These are phyloP conservation scores for Cerceris rybyensis DNA, from an alignment of 2,888 invertebrate genomes.

Conservation along the genomic window DNA sequence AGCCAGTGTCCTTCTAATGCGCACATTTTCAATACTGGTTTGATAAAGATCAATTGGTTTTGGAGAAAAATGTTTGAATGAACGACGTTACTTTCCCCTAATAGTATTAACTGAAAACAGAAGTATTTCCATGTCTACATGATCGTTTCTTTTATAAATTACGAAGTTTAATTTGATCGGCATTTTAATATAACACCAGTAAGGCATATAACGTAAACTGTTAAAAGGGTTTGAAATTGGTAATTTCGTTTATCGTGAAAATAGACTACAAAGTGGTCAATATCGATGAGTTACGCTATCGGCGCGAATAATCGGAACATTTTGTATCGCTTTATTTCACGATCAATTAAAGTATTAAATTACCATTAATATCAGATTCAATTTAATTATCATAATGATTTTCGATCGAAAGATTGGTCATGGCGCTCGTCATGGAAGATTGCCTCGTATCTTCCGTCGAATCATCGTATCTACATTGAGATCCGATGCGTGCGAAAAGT, in stretches of 20 bases:
- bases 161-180: background rate
- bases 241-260: background rate
- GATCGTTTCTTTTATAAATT: too few relatives aligned
- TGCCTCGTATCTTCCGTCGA: conserved; percentile 20
- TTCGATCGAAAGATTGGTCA: conserved; percentile 1
- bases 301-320: background rate
- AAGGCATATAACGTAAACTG: background rate
- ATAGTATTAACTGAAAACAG: too few relatives aligned
- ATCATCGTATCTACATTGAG: conserved; percentile 22
- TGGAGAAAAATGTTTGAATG: too few relatives aligned
- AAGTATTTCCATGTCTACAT: too few relatives aligned
- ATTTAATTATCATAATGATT: conserved; percentile 37
- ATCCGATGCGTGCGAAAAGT: conserved; percentile 46
- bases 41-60: too few relatives aligned
- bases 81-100: too few relatives aligned
- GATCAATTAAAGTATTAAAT: conserved; percentile 32
- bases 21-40: too few relatives aligned
- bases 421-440: background rate
- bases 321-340: background rate
- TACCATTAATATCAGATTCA: conserved; percentile 11
- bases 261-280: conserved; percentile 2
- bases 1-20: too few relatives aligned
- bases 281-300: background rate
- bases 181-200: background rate
- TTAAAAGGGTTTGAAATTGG: background rate